phyloP scores from a whole-genome alignment of 2,113 vertebrate genomes.

The Choloepus hoffmanni region DNA sequence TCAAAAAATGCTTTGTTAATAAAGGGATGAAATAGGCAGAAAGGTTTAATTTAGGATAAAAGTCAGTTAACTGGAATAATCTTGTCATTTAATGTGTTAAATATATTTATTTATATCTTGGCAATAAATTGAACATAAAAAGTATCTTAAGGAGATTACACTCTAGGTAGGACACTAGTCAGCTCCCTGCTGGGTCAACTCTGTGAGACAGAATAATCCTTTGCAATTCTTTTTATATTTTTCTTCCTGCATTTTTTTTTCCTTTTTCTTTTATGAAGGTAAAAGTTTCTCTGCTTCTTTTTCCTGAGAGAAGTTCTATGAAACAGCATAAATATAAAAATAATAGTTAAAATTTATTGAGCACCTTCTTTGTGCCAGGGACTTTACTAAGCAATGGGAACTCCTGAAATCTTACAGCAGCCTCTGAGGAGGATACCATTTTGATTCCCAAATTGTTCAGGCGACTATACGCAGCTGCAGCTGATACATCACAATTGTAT shows the following conservation, averaged over 20 bases:
- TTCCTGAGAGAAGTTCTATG: slow-evolving; percentile 8
- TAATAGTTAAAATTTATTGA: not conserved
- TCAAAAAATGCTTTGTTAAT: not conserved
- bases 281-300: not conserved
- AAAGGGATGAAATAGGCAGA: not conserved
- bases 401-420: not conserved
- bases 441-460: not conserved
- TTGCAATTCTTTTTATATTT: not conserved
- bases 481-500: not conserved
- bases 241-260: not conserved
- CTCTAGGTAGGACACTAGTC: not conserved
- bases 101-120: not conserved
- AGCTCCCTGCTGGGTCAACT: not conserved
- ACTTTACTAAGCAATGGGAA: not conserved
- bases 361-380: not conserved
- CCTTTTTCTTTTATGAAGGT: not conserved
- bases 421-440: not conserved
- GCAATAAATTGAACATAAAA: not conserved
- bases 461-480: not conserved
- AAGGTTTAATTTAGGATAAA: slow-evolving; percentile 33
- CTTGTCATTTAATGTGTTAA: not conserved
- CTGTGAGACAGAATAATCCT: not conserved
- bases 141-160: not conserved
- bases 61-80: not conserved
- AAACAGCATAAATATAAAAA: not conserved